These are phyloP conservation scores for Iphiclides podalirius DNA, from an alignment of 2,888 invertebrate genomes.

Conservation along the genomic window DNA sequence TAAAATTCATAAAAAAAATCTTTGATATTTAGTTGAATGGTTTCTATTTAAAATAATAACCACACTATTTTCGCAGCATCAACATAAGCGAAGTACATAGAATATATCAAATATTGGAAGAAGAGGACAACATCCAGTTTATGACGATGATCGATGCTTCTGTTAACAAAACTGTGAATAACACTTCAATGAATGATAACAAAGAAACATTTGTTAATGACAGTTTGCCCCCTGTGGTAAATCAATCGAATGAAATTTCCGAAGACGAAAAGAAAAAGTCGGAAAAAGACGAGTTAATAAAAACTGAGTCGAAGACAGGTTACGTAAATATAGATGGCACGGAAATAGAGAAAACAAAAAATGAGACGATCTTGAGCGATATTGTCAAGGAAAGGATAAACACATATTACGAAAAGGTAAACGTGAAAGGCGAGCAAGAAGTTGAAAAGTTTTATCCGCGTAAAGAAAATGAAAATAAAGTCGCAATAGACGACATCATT, in stretches of 20 bases:
- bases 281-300: constrained; percentile 57
- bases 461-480: constrained; percentile 32
- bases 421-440: constrained; percentile 28
- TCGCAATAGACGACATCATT: constrained; percentile 68
- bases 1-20: too few species aligned
- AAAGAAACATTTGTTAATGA: neutral
- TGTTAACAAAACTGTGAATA: constrained; percentile 33
- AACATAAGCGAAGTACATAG: constrained; percentile 73
- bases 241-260: constrained; percentile 19
- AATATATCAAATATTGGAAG: constrained; percentile 70
- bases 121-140: constrained; percentile 69
- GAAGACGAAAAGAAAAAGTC: constrained; percentile 35
- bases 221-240: constrained; percentile 9
- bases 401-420: constrained; percentile 45
- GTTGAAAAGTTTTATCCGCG: constrained; percentile 16
- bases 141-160: constrained; percentile 63
- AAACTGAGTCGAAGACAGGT: constrained; percentile 68
- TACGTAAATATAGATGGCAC: constrained; percentile 71
- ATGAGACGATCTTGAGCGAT: constrained; percentile 54
- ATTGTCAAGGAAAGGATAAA: constrained; percentile 58
- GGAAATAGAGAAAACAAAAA: constrained; percentile 60
- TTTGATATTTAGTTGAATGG: too few species aligned
- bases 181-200: constrained; percentile 34
- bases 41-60: too few species aligned
- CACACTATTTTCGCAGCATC: constrained; percentile 63